Evolutionary conservation across 2,888 invertebrate genomes (phyloP).

Genomic region (Anoncus sp.): DNA sequence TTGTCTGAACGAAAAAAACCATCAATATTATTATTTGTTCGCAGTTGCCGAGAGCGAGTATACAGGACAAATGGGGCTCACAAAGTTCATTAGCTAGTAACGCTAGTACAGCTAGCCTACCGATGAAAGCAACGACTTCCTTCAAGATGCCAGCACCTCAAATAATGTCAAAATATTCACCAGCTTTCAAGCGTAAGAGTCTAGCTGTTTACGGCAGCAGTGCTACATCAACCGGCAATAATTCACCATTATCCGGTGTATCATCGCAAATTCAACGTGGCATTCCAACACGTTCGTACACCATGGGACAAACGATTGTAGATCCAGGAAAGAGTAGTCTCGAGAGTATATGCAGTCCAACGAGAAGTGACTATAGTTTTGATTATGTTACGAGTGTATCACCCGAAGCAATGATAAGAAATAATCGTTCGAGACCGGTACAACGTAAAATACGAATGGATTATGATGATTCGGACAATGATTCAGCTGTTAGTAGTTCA

Average conservation of each 20-base stretch:
- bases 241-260: conserved; percentile 58
- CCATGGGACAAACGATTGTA: conserved; percentile 68
- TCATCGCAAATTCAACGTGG: conserved; percentile 62
- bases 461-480: conserved; percentile 91
- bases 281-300: conserved; percentile 58
- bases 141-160: conserved; percentile 81
- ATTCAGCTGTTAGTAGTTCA: conserved; percentile 94
- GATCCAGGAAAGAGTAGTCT: conserved; percentile 85
- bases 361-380: conserved; percentile 86
- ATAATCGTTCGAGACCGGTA: conserved; percentile 73
- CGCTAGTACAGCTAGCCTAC: conserved; percentile 75
- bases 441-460: conserved; percentile 77
- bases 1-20: no score
- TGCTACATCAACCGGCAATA: conserved; percentile 2
- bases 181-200: conserved; percentile 91
- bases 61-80: conserved; percentile 81
- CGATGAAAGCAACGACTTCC: conserved; percentile 74
- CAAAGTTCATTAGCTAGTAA: conserved; percentile 79
- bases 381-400: conserved; percentile 83
- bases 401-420: conserved; percentile 74
- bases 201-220: conserved; percentile 86
- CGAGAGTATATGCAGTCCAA: conserved; percentile 86
- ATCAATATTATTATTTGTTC: conserved; percentile 19
- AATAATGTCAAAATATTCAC: conserved; percentile 91
- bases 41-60: conserved; percentile 75